phyloP scores from a whole-genome alignment of 2,797 vertebrate genomes.

The Lepilemur ruficaudatus region DNA sequence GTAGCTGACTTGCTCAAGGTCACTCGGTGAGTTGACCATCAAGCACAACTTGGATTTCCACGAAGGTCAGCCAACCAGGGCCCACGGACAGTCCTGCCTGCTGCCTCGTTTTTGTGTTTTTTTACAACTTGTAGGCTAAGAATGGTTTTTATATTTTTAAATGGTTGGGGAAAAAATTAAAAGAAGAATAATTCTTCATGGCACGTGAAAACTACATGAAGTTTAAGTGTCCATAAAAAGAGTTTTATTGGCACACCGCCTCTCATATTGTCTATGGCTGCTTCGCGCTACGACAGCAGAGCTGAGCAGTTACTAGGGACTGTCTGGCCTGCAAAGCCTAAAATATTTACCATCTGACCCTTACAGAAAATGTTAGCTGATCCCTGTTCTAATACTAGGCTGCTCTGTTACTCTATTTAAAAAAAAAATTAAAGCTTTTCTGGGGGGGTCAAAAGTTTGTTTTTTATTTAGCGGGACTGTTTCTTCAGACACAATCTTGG shows the following conservation, averaged over 20 bases:
- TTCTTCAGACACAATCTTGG: background rate
- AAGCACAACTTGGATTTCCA: rapidly evolving
- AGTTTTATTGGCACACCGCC: background rate
- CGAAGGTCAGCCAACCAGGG: rapidly evolving
- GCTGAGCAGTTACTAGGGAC: background rate
- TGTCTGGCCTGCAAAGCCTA: background rate
- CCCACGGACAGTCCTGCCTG: rapidly evolving
- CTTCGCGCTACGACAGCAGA: rapidly evolving
- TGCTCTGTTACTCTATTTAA: background rate
- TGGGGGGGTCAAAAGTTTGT: background rate
- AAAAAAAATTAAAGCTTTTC: background rate
- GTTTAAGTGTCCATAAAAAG: background rate
- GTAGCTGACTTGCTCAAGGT: background rate
- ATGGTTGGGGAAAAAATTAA: background rate
- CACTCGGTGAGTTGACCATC: background rate
- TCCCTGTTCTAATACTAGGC: rapidly evolving
- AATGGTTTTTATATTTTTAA: background rate
- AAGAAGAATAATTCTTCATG: background rate
- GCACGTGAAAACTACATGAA: background rate
- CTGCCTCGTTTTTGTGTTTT: background rate
- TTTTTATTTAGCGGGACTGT: background rate
- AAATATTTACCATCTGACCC: background rate
- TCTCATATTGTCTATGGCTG: background rate
- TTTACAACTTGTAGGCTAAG: background rate
- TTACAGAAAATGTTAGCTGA: background rate